Conservation (phyloP, 2,888 invertebrate genomes). For the Brachyopa scutellaris region DNA sequence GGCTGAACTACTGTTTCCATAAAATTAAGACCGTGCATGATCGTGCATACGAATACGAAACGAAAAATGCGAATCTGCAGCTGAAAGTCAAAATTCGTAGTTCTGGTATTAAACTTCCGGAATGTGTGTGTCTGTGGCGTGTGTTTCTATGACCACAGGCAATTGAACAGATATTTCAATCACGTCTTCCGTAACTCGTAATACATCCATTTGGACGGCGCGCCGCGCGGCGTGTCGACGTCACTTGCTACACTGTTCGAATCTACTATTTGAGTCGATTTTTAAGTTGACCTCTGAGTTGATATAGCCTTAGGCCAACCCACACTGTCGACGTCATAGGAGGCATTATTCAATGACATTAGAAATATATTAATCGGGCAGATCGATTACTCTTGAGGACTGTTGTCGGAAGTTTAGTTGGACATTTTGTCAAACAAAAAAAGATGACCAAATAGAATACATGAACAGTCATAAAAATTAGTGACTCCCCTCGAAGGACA, state of each 20-base stretch:
- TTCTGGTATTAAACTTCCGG: constrained; percentile 39
- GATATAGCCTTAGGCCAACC: constrained; percentile 1
- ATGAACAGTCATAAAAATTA: not conserved
- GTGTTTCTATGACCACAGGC: not conserved
- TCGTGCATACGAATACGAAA: constrained; percentile 40
- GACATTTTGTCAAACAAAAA: too few species aligned
- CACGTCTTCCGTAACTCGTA: constrained; percentile 27
- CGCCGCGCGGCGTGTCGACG: too few species aligned
- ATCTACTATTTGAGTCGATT: too few species aligned
- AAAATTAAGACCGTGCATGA: constrained; percentile 10
- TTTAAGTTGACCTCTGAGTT: constrained; percentile 23
- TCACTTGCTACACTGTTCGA: constrained; percentile 24
- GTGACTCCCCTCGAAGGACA: constrained; percentile 20
- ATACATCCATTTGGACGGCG: not conserved
- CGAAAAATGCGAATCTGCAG: constrained; percentile 10
- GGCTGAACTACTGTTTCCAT: constrained; percentile 15
- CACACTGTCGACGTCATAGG: constrained; percentile 2
- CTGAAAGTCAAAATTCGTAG: constrained; percentile 3
- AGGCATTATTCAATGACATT: not conserved
- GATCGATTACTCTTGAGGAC: not conserved
- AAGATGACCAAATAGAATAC: not conserved
- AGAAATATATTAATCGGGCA: too few species aligned
- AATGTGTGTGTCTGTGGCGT: constrained; percentile 1
- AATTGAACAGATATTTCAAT: constrained; percentile 11
- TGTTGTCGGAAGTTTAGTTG: not conserved